These are phyloP conservation scores for Trissolcus brochymenae DNA, from an alignment of 2,888 invertebrate species.

Conservation along the genomic window DNA sequence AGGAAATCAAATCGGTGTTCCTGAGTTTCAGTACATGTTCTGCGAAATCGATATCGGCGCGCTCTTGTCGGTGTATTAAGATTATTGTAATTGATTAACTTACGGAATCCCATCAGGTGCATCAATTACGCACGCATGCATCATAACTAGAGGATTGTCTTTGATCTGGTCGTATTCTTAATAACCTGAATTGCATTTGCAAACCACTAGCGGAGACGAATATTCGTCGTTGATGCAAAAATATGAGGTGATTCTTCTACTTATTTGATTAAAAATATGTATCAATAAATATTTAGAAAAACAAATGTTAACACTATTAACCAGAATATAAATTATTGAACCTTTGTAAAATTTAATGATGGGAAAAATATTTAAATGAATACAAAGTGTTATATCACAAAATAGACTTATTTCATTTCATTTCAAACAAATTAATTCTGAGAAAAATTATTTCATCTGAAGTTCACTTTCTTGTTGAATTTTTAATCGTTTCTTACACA, in stretches of 20 bases:
- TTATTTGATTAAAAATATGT: no score
- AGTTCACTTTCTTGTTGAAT: no score
- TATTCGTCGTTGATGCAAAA: no score
- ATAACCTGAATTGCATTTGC: neutral
- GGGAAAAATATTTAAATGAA: no score
- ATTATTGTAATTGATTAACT: constrained; percentile 76
- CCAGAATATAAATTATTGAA: no score
- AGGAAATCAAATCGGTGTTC: constrained; percentile 48
- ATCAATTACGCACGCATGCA: constrained; percentile 74
- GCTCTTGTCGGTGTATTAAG: constrained; percentile 67
- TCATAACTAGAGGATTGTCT: constrained; percentile 72
- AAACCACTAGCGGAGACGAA: neutral
- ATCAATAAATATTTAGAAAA: no score
- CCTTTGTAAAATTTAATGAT: no score
- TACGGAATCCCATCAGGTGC: constrained; percentile 74
- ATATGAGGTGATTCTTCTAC: no score
- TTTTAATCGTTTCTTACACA: neutral
- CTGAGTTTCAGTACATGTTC: constrained; percentile 32
- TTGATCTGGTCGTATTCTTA: constrained; percentile 62
- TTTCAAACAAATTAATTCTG: neutral
- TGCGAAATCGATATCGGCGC: constrained; percentile 52
- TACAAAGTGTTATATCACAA: no score
- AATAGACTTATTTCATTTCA: neutral
- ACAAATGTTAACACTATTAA: no score
- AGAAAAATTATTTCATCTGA: no score